Evolutionary conservation across 1,140 invertebrate genomes (phyloP), one percentile per base, ranked within the genome.

Genomic region (Eurytemora carolleeae): DNA sequence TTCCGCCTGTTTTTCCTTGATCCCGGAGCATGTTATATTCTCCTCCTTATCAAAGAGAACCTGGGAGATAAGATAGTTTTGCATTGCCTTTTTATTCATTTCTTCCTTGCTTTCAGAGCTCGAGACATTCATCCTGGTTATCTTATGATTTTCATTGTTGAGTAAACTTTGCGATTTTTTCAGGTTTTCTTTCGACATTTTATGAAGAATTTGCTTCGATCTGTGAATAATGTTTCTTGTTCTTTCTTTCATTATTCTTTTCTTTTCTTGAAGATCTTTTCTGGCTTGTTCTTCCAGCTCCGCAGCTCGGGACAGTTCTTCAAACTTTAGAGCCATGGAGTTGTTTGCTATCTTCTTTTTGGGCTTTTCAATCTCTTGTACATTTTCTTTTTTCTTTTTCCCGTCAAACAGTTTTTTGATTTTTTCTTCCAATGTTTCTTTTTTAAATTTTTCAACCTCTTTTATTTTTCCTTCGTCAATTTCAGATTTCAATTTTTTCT

Each of bases 41-140:
- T 55, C 53, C 21, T 59, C 17, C 24, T 23, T 18, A 57, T 53
- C 53, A 53, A 61, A 23, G 20, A 23, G n/a, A 15, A 61, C 59
- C 17, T 53, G 52, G 15, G 52, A 53, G 24, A 53, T 57, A 18
- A 61, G 44, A 53, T 53, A 61, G 17, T 57, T 26, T 20, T 55
- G 52, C 53, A 61, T 55, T 23, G 21, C 31, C 20, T 22, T 23
- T 23, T 61, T 23, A 7, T 12, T 58, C n/a, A 57, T 7, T 16
- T 15, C 17, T 12, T 17, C 12, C 20, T 53, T 15, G 18, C 17
- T 58, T 22, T 53, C 56, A 44, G 12, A 58, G n/a, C 17, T 20
- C 15, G 18, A 52, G 15, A 57, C 56, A 17, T 55, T 17, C 18
- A 57, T 55, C 12, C 24, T 22, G 3, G 57, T 12, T 22, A 15